Percentiles rank a stretch among this genome's conserved stretches.
Evolutionary conservation across 2,888 invertebrate genomes (phyloP).

Genomic region (Seira ritae): DNA sequence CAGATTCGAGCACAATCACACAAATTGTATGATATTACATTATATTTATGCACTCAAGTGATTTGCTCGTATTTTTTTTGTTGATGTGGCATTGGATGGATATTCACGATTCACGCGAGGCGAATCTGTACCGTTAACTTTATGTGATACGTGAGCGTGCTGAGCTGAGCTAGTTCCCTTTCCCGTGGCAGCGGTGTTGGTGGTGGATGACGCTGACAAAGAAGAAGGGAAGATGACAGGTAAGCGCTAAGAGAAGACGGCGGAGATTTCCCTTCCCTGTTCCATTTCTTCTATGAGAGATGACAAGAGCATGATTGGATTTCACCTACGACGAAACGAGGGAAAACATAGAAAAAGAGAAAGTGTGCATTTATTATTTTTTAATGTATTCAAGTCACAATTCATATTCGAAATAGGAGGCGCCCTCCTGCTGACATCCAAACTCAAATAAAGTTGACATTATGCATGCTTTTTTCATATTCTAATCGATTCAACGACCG

Average conservation of each 20-base stretch:
- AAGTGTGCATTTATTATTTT: neutral
- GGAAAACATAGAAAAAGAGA: neutral
- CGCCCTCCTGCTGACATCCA: neutral
- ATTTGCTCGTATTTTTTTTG: neutral
- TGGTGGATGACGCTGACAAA: neutral
- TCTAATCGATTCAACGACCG: slow-evolving; percentile 4
- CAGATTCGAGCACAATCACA: too few species aligned
- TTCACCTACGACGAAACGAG: neutral
- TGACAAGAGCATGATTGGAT: slow-evolving; percentile 13
- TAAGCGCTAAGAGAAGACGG: neutral
- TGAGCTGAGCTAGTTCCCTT: too few species aligned
- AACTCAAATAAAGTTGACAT: neutral
- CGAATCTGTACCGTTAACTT: too few species aligned
- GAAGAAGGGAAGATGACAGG: neutral
- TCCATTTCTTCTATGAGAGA: neutral
- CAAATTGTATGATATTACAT: neutral
- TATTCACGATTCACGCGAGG: neutral
- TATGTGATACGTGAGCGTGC: too few species aligned
- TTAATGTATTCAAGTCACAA: slow-evolving; percentile 9
- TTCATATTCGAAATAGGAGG: neutral
- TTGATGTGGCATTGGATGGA: neutral
- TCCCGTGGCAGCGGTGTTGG: neutral
- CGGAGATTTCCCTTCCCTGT: slow-evolving; percentile 1
- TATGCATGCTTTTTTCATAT: neutral
- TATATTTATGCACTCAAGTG: slow-evolving; percentile 11